A percentile compares a stretch with the other conserved stretches of the same genome.
Evolutionary conservation across 2,113 vertebrate species (phyloP).

Genomic region (Dunckerocampus dactyliophorus): DNA sequence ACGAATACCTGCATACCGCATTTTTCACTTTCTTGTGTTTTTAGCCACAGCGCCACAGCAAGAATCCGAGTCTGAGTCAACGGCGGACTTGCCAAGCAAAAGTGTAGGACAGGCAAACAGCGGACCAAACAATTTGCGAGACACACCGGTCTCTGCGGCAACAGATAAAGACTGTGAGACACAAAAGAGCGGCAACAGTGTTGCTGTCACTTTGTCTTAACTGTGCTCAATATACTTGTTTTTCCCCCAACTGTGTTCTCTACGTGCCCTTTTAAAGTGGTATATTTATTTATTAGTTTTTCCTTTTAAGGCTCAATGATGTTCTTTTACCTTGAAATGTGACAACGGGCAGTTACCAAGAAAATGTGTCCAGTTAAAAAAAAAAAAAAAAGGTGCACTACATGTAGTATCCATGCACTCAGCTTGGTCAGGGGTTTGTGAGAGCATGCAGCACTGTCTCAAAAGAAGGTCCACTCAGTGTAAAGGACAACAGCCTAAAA

Average conservation of each 20-base stretch:
- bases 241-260: constrained; percentile 14
- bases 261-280: constrained; percentile 15
- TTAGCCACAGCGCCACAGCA: constrained; percentile 91
- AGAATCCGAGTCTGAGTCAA: constrained; percentile 84
- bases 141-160: constrained; percentile 68
- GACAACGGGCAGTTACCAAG: not conserved
- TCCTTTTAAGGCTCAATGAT: constrained; percentile 20
- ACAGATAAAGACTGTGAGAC: constrained; percentile 81
- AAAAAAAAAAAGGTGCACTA: constrained; percentile 11
- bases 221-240: constrained; percentile 13
- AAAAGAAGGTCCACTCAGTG: constrained; percentile 21
- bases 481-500: constrained; percentile 29
- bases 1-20: not conserved
- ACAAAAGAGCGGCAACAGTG: constrained; percentile 83
- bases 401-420: constrained; percentile 16
- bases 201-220: constrained; percentile 80
- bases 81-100: constrained; percentile 80
- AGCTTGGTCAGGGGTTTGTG: constrained; percentile 24
- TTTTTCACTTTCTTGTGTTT: constrained; percentile 27
- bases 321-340: constrained; percentile 31
- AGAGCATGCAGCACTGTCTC: constrained; percentile 45
- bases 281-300: constrained; percentile 36
- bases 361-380: constrained; percentile 29
- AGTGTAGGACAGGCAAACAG: constrained; percentile 71
- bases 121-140: constrained; percentile 73